Evolutionary conservation across 1,140 invertebrate species (phyloP).

Genomic region (Cotesia chilonis): DNA sequence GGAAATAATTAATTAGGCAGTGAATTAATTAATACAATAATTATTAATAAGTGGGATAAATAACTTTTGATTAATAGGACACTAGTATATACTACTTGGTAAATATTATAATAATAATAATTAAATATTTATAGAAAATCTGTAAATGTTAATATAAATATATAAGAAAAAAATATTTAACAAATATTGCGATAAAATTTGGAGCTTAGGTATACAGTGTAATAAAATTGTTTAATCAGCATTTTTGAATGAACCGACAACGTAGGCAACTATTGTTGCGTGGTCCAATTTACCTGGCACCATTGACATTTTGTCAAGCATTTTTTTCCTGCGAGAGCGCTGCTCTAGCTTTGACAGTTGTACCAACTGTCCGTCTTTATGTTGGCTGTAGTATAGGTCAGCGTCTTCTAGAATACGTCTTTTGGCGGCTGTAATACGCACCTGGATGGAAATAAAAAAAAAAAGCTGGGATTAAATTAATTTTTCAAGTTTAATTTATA

Average conservation of each 20-base stretch:
- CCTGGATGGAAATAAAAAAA: slow-evolving; percentile 39
- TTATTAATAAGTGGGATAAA: too few species aligned
- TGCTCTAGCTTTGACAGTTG: slow-evolving; percentile 72
- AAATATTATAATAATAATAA: too few species aligned
- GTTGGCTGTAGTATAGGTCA: slow-evolving; percentile 77
- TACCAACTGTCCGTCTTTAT: slow-evolving; percentile 64
- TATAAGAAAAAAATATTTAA: slow-evolving; percentile 18
- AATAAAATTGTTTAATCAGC: slow-evolving; percentile 35
- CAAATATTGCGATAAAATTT: slow-evolving; percentile 20
- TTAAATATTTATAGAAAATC: neutral
- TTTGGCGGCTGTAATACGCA: slow-evolving; percentile 79
- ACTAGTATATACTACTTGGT: too few species aligned
- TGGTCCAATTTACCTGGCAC: slow-evolving; percentile 95
- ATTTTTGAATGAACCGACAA: slow-evolving; percentile 68
- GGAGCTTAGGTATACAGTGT: neutral
- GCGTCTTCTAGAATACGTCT: slow-evolving; percentile 81
- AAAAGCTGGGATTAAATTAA: neutral
- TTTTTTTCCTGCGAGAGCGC: slow-evolving; percentile 73
- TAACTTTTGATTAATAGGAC: too few species aligned
- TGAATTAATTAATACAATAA: too few species aligned
- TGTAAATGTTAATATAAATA: slow-evolving; percentile 15
- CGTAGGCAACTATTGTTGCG: slow-evolving; percentile 86
- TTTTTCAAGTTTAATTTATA: neutral
- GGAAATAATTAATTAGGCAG: too few species aligned
- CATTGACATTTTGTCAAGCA: slow-evolving; percentile 76